These are phyloP conservation scores for Nymphalis c-album DNA, from an alignment of 2,888 invertebrate species.

Conservation along the genomic window DNA sequence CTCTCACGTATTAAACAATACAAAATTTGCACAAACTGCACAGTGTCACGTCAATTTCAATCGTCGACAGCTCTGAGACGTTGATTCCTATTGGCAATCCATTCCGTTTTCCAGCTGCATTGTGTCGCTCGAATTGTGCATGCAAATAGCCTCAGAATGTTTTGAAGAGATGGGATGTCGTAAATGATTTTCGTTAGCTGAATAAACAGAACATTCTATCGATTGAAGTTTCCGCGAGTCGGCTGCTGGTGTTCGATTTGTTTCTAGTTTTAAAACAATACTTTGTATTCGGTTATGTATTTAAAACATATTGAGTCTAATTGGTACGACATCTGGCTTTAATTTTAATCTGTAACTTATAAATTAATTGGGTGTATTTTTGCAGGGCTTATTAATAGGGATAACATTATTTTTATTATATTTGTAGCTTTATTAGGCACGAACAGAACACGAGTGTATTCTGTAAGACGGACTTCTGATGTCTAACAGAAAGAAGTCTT, in stretches of 20 bases:
- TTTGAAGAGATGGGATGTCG: slow-evolving; percentile 24
- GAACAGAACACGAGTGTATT: no score
- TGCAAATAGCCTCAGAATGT: slow-evolving; percentile 30
- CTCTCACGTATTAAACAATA: slow-evolving; percentile 8
- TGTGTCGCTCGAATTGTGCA: slow-evolving; percentile 32
- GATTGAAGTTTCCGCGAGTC: not conserved
- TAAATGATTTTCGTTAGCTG: slow-evolving; percentile 28
- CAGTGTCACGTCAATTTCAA: slow-evolving; percentile 22
- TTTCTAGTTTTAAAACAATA: not conserved
- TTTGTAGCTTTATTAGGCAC: no score
- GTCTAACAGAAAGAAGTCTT: no score
- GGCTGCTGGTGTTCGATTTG: not conserved
- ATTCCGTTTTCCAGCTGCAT: slow-evolving; percentile 27
- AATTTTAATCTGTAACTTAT: no score
- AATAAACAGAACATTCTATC: slow-evolving; percentile 13
- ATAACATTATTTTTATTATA: no score
- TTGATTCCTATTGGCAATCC: slow-evolving; percentile 32
- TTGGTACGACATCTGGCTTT: no score
- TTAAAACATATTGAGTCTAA: not conserved
- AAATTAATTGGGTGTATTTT: no score
- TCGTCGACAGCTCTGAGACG: slow-evolving; percentile 18
- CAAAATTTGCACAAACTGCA: slow-evolving; percentile 13
- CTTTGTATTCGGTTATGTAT: not conserved
- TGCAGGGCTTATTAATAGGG: no score
- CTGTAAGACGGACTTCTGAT: no score